Conservation (phyloP, 2,113 vertebrate genomes). For the Heterotis niloticus region DNA sequence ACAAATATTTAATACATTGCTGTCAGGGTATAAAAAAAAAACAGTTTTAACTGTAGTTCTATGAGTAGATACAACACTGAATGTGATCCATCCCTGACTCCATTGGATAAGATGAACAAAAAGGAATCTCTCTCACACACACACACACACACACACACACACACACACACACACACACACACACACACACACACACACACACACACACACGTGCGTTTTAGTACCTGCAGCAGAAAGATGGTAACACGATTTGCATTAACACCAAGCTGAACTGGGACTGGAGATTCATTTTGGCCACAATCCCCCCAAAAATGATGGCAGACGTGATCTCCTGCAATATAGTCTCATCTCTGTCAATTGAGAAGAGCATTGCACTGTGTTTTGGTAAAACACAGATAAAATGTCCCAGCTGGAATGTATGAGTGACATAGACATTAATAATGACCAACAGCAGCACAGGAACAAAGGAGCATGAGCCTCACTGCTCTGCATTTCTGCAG, state of each 20-base stretch:
- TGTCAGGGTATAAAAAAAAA: no score
- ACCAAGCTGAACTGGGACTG: constrained; percentile 28
- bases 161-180: no score
- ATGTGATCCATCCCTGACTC: not conserved
- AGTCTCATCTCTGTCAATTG: constrained; percentile 33
- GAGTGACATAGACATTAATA: constrained; percentile 6
- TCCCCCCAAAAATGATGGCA: constrained; percentile 31
- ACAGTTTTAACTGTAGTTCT: no score
- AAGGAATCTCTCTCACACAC: no score
- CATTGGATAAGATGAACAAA: constrained; percentile 18
- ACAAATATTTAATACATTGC: no score
- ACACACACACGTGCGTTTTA: constrained; percentile 16
- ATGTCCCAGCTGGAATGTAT: not conserved
- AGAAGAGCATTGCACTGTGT: not conserved
- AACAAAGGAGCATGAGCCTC: not conserved
- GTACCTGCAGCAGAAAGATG: constrained; percentile 32
- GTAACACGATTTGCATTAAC: constrained; percentile 31
- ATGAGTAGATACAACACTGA: not conserved
- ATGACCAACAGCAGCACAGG: not conserved
- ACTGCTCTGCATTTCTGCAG: not conserved
- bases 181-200: no score
- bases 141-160: no score
- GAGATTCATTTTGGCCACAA: constrained; percentile 33
- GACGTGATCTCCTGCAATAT: constrained; percentile 23
- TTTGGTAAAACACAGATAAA: constrained; percentile 6